Evolutionary conservation across 2,888 invertebrate genomes (phyloP).

Genomic region (Aspidiotus rigidus): DNA sequence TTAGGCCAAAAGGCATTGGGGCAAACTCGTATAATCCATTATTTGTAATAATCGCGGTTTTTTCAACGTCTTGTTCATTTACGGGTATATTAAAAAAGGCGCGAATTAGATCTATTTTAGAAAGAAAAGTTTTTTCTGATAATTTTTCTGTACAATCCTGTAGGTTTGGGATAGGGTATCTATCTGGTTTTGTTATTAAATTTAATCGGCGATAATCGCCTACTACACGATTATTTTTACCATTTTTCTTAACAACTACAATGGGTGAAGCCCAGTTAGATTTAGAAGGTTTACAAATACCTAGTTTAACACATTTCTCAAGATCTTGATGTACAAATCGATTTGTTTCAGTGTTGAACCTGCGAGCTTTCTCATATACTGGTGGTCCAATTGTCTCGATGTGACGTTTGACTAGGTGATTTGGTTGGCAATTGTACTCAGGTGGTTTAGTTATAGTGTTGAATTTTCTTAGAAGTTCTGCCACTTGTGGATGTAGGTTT

Average conservation of each 20-base stretch:
- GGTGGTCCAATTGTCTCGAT: constrained; percentile 6
- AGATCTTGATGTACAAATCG: neutral
- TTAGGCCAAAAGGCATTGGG: too few species aligned
- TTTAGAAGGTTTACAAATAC: neutral
- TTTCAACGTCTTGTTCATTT: too few species aligned
- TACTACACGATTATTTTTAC: neutral
- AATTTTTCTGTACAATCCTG: neutral
- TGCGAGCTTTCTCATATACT: neutral
- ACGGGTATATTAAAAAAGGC: constrained; percentile 12
- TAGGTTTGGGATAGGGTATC: neutral
- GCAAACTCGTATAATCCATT: too few species aligned
- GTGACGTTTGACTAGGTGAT: neutral
- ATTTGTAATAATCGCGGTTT: too few species aligned
- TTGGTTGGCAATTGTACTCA: neutral
- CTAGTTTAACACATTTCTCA: neutral
- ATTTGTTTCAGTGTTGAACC: neutral
- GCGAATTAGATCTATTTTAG: neutral
- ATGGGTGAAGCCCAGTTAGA: constrained; percentile 1
- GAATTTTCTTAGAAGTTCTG: neutral
- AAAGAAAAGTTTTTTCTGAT: neutral
- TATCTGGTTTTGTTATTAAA: neutral
- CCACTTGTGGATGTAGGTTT: too few species aligned
- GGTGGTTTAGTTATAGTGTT: neutral
- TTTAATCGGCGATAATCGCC: constrained; percentile 5
- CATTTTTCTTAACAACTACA: neutral